Evolutionary conservation across 2,888 invertebrate genomes (phyloP).

Genomic region (Galeopsomyia nigrocyanea): DNA sequence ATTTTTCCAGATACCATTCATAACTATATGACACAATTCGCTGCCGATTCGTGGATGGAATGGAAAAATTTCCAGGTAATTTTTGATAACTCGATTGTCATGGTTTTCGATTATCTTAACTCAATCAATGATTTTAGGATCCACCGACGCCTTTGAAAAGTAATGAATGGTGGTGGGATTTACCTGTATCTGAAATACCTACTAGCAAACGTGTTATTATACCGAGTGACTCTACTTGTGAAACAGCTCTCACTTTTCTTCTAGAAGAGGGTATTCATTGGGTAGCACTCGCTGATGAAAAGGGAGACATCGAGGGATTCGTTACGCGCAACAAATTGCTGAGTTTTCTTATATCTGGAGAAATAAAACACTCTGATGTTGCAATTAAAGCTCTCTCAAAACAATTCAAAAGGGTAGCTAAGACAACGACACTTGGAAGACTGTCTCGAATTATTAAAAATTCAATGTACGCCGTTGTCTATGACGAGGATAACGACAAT

Average conservation of each 20-base stretch:
- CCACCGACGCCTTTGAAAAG: constrained; percentile 53
- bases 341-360: constrained; percentile 76
- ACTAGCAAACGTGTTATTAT: constrained; percentile 69
- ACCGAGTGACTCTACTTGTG: constrained; percentile 73
- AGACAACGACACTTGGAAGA: constrained; percentile 78
- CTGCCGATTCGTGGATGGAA: constrained; percentile 96
- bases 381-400: constrained; percentile 79
- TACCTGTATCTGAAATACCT: constrained; percentile 73
- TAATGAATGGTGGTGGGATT: constrained; percentile 83
- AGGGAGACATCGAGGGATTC: constrained; percentile 74
- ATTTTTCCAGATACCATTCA: constrained; percentile 94
- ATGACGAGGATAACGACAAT: constrained; percentile 69
- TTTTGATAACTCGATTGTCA: background rate
- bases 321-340: constrained; percentile 80
- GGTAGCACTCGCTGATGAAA: constrained; percentile 75
- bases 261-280: constrained; percentile 77
- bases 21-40: constrained; percentile 98
- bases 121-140: constrained; percentile 49
- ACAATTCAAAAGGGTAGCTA: constrained; percentile 80
- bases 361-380: constrained; percentile 73
- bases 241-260: constrained; percentile 80
- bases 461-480: constrained; percentile 82
- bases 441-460: constrained; percentile 85
- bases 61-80: constrained; percentile 76
- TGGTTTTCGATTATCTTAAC: constrained; percentile 6